Conservation (phyloP, 2,113 vertebrate species). For the Campylomormyrus numenius region DNA sequence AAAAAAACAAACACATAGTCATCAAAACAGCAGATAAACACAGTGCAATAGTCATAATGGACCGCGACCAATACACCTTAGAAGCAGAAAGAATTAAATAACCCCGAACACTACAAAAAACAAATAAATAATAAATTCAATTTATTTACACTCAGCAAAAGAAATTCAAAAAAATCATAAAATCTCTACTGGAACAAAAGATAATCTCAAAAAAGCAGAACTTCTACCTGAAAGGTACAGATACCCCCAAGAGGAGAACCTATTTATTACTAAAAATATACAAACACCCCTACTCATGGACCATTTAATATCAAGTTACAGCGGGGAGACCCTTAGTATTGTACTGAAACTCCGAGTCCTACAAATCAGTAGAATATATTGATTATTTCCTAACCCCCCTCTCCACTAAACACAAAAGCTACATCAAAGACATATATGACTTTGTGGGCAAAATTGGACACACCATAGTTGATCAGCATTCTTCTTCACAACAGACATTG, state of each 20-base stretch:
- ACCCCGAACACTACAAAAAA: neutral
- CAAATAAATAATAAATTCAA: neutral
- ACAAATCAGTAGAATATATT: neutral
- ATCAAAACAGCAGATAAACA: constrained; percentile 24
- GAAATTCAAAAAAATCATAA: neutral
- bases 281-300: neutral
- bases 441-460: neutral
- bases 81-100: neutral
- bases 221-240: neutral
- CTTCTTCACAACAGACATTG: neutral
- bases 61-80: neutral
- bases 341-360: constrained; percentile 9
- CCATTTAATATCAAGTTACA: neutral
- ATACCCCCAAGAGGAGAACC: neutral
- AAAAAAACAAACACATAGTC: neutral
- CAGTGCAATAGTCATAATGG: neutral
- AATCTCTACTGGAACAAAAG: neutral
- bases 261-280: constrained; percentile 11
- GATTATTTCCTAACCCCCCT: constrained; percentile 8
- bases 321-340: constrained; percentile 2
- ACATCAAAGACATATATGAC: neutral
- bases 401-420: neutral
- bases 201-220: neutral
- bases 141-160: neutral
- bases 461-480: neutral